Conservation (phyloP, 2,113 vertebrate genomes). For the Carollia perspicillata region DNA sequence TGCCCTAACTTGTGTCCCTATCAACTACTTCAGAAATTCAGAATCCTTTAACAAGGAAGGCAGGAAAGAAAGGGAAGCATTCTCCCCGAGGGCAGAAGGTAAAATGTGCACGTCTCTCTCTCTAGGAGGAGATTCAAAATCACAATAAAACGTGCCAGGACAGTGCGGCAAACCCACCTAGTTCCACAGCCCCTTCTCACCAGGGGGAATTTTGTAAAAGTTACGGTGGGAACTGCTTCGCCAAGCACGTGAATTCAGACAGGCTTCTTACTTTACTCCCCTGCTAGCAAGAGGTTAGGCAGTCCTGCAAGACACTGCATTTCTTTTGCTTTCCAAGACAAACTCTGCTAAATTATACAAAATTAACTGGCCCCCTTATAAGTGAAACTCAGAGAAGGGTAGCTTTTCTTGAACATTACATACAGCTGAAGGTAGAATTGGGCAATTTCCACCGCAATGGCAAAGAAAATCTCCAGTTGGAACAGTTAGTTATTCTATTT, state of each 20-base stretch:
- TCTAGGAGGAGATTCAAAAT: constrained; percentile 68
- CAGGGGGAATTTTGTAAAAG: constrained; percentile 38
- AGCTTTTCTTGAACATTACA: not conserved
- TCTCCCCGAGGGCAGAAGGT: constrained; percentile 63
- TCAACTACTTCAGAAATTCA: constrained; percentile 54
- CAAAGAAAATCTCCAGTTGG: constrained; percentile 28
- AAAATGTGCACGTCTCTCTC: constrained; percentile 61
- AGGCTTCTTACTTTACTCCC: constrained; percentile 67
- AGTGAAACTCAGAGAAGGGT: not conserved
- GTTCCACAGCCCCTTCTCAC: constrained; percentile 65
- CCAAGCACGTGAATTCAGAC: constrained; percentile 73
- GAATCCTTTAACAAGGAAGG: constrained; percentile 61
- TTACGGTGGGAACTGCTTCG: constrained; percentile 70
- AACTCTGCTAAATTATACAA: constrained; percentile 61
- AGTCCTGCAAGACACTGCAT: constrained; percentile 53
- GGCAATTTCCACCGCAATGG: not conserved
- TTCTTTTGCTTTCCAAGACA: constrained; percentile 58
- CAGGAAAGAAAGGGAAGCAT: constrained; percentile 61
- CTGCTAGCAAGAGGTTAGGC: constrained; percentile 45
- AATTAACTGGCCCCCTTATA: constrained; percentile 31
- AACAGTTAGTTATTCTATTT: constrained; percentile 28
- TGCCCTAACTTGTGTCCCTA: constrained; percentile 62
- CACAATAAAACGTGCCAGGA: constrained; percentile 73
- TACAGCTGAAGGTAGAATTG: not conserved
- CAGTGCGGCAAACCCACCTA: constrained; percentile 56